Percentiles rank a stretch among this genome's conserved stretches.
These are phyloP conservation scores for Coboldia fuscipes DNA, from an alignment of 1,140 invertebrate species.

Conservation along the genomic window DNA sequence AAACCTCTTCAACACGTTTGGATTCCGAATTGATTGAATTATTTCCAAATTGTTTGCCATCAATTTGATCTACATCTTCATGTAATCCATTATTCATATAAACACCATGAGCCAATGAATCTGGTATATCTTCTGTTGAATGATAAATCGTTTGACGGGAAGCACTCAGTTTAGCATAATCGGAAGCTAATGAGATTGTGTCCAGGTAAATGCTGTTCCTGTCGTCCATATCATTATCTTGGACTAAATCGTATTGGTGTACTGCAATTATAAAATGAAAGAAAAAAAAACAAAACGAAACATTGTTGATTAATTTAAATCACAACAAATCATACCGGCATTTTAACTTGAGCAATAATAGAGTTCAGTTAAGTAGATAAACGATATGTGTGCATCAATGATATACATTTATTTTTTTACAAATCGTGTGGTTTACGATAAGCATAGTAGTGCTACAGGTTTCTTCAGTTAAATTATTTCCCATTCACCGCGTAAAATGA, in stretches of 20 bases:
- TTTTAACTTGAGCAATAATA: too few relatives aligned
- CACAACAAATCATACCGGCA: too few relatives aligned
- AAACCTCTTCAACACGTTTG: constrained; percentile 19
- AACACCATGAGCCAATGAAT: constrained; percentile 4
- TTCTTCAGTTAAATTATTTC: too few relatives aligned
- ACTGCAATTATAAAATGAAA: constrained; percentile 10
- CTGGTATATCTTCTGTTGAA: constrained; percentile 16
- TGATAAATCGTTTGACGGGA: constrained; percentile 20
- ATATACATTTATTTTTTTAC: too few relatives aligned
- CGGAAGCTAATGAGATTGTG: constrained; percentile 19
- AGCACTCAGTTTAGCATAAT: constrained; percentile 17
- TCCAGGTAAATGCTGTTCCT: constrained; percentile 20
- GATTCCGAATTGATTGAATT: constrained; percentile 15
- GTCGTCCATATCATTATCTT: constrained; percentile 19
- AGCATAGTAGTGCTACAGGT: too few relatives aligned
- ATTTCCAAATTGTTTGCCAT: neutral
- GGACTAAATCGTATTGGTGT: constrained; percentile 18
- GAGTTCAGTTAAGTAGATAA: too few relatives aligned
- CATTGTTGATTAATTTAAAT: too few relatives aligned
- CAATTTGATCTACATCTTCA: neutral
- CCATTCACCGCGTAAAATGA: too few relatives aligned
- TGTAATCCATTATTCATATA: neutral
- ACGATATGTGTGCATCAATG: too few relatives aligned
- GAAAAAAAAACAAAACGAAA: too few relatives aligned
- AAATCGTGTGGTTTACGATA: too few relatives aligned